Base-by-base conservation (phyloP, 2,888 invertebrate species). In the Calephelis perditalis region DNA sequence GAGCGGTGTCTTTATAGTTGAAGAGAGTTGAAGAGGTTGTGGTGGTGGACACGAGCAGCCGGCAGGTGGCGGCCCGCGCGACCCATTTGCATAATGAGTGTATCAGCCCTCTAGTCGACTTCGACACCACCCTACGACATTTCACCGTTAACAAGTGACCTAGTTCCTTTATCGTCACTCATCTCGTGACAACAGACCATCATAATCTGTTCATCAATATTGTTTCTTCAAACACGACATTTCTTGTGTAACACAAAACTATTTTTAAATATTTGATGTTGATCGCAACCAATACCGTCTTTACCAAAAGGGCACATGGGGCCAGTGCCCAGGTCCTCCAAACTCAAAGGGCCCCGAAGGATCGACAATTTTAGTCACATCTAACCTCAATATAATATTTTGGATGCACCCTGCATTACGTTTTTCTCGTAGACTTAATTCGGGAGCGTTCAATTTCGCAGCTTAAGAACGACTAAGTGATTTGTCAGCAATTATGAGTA, bases 11-110 rank as follows among this genome's bases (percentile, higher is more conserved):
- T 49, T 35, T 15, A 49, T 49, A 49, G 49, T 49, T 49, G 49
- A 49, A 49, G 49, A 49, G 49, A 5, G 56, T 59, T 59, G 44
- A 52, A 35, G 64, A 26, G 54, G 54, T 56, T 60, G 15, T 61
- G 54, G 59, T 40, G 40, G 40, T 40, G 4, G 40, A 1, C 40
- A 26, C 47, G 52, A 26, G 43, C 40, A 57, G 61, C 47, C 57
- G 60, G 49, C 57, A 49, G 60, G 52, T 61, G 63, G 56, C 61
- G 63, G 63, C 63, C 64, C 64, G 69, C 65, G 68, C 80, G 79
- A 75, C 79, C 81, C 75, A 81, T 81, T 86, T 86, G 79, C 84
- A 84, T 86, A 82, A 81, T 81, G 77, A 82, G 79, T 68, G 70
- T 67, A 68, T 67, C 70, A 67, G 68, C 67, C 68, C 66, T 58